Conservation (phyloP, 2,113 vertebrate species). For the Mastomys natalensis region DNA sequence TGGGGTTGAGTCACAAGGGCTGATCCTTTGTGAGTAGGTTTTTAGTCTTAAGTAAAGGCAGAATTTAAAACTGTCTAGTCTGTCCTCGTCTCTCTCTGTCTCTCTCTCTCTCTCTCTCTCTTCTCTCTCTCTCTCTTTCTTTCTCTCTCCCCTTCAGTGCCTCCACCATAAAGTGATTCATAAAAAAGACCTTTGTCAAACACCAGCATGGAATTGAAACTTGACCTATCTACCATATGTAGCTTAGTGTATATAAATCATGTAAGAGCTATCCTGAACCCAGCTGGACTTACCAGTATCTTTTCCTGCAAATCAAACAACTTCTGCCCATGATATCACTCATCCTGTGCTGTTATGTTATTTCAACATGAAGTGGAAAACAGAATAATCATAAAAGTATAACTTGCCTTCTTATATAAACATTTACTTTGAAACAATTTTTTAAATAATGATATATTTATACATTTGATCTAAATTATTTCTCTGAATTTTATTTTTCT, state of each 20-base stretch:
- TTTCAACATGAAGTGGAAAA: neutral
- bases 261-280: neutral
- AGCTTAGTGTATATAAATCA: neutral
- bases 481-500: neutral
- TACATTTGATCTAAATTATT: neutral
- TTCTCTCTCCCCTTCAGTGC: neutral
- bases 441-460: neutral
- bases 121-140: neutral
- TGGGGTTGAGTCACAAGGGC: no score
- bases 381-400: neutral
- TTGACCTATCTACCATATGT: neutral
- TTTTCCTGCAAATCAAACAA: neutral
- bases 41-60: neutral
- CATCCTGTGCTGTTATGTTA: neutral
- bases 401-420: neutral
- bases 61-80: no score
- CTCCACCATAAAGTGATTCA: no score
- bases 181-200: neutral
- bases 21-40: neutral
- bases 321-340: neutral
- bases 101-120: neutral
- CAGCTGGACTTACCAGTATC: no score
- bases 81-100: neutral
- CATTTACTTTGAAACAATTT: conserved; percentile 2
- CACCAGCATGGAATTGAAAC: neutral